Evolutionary conservation across 1,140 invertebrate species (phyloP).

Genomic region (Oedothorax gibbosus): DNA sequence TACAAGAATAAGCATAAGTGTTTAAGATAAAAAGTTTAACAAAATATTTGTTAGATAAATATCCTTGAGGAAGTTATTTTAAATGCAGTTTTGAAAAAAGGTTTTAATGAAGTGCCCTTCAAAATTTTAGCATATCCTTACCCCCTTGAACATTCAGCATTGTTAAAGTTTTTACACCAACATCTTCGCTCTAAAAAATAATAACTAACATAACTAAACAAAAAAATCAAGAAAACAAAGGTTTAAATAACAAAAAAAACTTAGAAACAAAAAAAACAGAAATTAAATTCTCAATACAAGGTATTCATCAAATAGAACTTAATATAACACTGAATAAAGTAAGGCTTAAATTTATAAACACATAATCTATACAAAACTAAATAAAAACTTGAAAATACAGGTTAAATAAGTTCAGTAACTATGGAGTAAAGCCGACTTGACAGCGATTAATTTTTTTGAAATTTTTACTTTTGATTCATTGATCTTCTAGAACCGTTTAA

Average conservation of each 20-base stretch:
- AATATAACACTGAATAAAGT: no score
- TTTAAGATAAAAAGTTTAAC: neutral
- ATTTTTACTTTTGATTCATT: no score
- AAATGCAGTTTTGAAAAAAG: constrained; percentile 14
- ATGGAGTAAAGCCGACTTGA: no score
- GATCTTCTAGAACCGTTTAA: no score
- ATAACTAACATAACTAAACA: constrained; percentile 53
- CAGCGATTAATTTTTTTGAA: no score
- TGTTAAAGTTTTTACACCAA: constrained; percentile 58
- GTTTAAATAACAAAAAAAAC: constrained; percentile 20
- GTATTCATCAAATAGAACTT: neutral
- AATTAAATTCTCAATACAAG: neutral
- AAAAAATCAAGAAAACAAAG: constrained; percentile 8
- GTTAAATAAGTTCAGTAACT: no score
- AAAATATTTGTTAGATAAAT: neutral
- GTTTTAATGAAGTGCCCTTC: neutral
- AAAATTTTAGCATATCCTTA: constrained; percentile 47
- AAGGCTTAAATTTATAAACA: no score
- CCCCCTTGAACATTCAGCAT: constrained; percentile 61
- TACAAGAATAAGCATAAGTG: no score
- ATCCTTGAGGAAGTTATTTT: neutral
- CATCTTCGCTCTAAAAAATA: constrained; percentile 62
- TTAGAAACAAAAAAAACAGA: neutral
- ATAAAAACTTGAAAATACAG: no score
- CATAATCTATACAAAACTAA: no score